These are phyloP conservation scores for Beris morrisii DNA, from an alignment of 2,888 invertebrate species.

Conservation along the genomic window DNA sequence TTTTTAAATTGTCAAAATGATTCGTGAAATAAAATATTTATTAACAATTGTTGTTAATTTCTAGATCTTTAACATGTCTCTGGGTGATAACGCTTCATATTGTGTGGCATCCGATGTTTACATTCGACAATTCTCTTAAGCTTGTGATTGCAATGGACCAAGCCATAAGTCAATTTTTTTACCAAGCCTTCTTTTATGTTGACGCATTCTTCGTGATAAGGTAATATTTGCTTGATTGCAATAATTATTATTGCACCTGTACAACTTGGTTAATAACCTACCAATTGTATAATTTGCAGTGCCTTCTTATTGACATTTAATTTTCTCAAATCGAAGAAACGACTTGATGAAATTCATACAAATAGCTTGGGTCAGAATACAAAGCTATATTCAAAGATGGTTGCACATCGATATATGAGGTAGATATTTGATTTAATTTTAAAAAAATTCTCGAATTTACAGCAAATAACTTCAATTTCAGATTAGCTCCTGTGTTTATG, in stretches of 20 bases:
- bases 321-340: constrained; percentile 24
- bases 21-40: too few relatives aligned
- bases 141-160: constrained; percentile 10
- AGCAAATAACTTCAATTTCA: neutral
- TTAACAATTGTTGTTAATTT: neutral
- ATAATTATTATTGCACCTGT: neutral
- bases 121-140: constrained; percentile 25
- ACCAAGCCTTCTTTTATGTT: constrained; percentile 29
- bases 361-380: constrained; percentile 23
- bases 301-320: constrained; percentile 30
- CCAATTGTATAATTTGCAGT: neutral
- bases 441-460: neutral
- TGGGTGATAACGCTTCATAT: constrained; percentile 29
- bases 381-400: constrained; percentile 22
- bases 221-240: neutral
- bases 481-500: constrained; percentile 25
- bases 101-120: constrained; percentile 30
- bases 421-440: neutral
- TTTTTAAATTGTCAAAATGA: too few relatives aligned
- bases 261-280: neutral
- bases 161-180: constrained; percentile 12
- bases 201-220: constrained; percentile 32
- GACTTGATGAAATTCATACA: constrained; percentile 13
- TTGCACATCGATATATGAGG: constrained; percentile 33
- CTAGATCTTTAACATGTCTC: constrained; percentile 25